Conservation (phyloP, 2,113 vertebrate species). For the Agapornis roseicollis region DNA sequence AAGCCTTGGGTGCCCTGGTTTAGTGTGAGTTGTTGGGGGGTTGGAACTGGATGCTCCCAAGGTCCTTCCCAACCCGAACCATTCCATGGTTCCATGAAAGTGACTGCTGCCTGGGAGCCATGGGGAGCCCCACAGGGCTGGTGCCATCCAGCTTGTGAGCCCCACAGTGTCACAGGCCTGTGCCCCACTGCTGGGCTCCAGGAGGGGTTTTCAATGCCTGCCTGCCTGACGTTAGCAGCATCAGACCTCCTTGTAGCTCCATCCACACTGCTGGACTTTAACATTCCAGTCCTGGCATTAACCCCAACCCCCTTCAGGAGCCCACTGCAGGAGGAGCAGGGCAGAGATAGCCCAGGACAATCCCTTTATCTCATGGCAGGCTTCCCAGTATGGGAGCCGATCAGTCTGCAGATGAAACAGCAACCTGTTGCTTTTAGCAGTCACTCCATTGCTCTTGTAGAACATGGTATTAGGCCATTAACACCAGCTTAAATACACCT, state of each 20-base stretch:
- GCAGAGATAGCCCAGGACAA: accelerated
- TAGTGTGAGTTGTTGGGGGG: too few species aligned
- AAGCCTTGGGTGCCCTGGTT: too few species aligned
- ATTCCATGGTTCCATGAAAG: too few species aligned
- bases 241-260: background rate
- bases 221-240: accelerated
- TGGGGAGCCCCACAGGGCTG: accelerated
- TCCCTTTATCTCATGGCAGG: background rate
- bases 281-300: background rate
- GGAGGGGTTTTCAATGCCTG: background rate
- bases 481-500: accelerated
- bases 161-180: accelerated
- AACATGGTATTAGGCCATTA: accelerated
- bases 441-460: accelerated
- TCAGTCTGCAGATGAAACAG: accelerated
- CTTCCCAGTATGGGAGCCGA: background rate
- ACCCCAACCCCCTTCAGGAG: background rate
- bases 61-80: too few species aligned
- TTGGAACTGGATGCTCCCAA: too few species aligned
- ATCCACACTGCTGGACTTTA: accelerated
- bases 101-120: background rate
- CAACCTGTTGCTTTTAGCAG: background rate
- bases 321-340: background rate
- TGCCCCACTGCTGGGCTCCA: background rate
- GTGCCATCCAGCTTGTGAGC: background rate